Conservation (phyloP, 2,113 vertebrate species). For the Bettongia penicillata region DNA sequence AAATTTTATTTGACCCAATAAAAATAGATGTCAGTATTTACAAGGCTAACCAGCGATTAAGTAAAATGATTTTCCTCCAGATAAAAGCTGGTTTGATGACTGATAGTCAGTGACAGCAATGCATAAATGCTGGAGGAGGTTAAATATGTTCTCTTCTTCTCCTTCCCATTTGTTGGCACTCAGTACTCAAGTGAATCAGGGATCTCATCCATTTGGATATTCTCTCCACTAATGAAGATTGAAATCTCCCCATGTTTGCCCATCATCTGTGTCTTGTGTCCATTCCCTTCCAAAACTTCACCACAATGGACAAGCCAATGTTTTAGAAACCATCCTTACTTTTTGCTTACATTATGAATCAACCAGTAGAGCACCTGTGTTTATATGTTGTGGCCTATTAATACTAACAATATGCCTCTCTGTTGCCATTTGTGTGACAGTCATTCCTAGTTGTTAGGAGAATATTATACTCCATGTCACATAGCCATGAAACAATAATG, state of each 20-base stretch:
- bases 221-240: background rate
- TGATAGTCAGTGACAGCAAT: background rate
- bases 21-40: background rate
- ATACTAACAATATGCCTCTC: background rate
- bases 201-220: background rate
- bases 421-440: background rate
- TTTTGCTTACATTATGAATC: background rate
- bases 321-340: background rate
- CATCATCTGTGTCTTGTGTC: background rate
- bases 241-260: background rate
- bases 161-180: background rate
- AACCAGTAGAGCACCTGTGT: background rate
- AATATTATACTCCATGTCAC: background rate
- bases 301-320: background rate
- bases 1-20: background rate
- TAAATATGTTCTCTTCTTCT: background rate
- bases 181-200: background rate
- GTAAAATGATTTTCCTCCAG: background rate
- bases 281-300: background rate
- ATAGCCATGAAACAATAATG: background rate
- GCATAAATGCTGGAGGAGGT: background rate
- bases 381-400: background rate
- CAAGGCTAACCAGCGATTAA: background rate
- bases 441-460: background rate
- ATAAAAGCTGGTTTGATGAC: background rate